These are phyloP conservation scores for Hiodon alosoides DNA, from an alignment of 2,113 vertebrate species.

Conservation along the genomic window DNA sequence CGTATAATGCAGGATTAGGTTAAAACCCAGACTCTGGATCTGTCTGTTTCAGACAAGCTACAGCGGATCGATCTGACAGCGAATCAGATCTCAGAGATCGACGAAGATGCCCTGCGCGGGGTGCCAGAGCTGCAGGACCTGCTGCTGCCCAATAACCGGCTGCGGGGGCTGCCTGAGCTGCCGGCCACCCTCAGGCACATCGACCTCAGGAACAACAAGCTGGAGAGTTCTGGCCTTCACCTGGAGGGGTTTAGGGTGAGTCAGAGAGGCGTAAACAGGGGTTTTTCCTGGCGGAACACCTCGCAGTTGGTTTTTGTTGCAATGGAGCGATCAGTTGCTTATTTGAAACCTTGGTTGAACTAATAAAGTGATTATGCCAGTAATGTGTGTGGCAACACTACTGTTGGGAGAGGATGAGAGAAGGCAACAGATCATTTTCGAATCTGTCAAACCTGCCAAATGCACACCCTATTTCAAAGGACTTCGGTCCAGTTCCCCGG, in stretches of 20 bases:
- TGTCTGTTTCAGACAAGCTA: constrained; percentile 57
- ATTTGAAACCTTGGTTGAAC: too few relatives aligned
- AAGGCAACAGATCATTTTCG: too few relatives aligned
- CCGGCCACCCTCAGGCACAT: constrained; percentile 55
- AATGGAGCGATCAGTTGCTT: too few relatives aligned
- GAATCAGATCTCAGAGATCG: constrained; percentile 62
- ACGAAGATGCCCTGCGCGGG: constrained; percentile 49
- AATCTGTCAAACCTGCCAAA: too few relatives aligned
- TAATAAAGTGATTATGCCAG: too few relatives aligned
- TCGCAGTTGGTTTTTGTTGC: too few relatives aligned
- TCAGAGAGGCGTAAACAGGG: background rate
- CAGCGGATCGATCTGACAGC: constrained; percentile 68
- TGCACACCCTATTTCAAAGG: too few relatives aligned
- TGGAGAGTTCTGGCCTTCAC: constrained; percentile 57
- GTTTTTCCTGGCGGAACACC: background rate
- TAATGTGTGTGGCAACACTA: too few relatives aligned
- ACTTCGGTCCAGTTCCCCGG: too few relatives aligned
- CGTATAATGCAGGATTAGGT: too few relatives aligned
- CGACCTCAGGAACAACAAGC: constrained; percentile 61
- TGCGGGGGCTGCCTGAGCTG: constrained; percentile 59
- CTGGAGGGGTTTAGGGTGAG: constrained; percentile 61
- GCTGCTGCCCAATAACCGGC: constrained; percentile 62
- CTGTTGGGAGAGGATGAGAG: too few relatives aligned
- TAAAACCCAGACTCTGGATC: background rate
- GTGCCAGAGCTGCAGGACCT: constrained; percentile 66